Conservation (phyloP, 2,888 invertebrate species). For the Cataglyphis livida region DNA sequence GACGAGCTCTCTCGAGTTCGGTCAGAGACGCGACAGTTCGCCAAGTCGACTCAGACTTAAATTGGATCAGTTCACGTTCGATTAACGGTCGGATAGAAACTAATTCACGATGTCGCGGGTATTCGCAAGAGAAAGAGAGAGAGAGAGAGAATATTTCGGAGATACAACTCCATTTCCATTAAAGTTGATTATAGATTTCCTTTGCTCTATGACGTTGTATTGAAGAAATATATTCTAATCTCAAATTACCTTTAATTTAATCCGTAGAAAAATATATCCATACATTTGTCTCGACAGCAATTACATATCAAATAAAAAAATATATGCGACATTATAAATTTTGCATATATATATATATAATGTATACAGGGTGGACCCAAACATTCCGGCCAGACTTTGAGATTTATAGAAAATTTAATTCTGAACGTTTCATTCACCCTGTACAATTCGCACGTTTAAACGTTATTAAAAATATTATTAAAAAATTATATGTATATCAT, state of each 20-base stretch:
- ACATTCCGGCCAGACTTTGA: too few species aligned
- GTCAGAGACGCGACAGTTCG: slow-evolving; percentile 55
- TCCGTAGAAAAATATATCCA: background rate
- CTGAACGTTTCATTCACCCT: too few species aligned
- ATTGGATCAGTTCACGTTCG: slow-evolving; percentile 71
- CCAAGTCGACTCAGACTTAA: slow-evolving; percentile 65
- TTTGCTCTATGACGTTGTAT: background rate
- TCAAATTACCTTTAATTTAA: background rate
- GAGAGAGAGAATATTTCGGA: background rate
- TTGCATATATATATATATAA: background rate
- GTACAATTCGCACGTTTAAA: background rate
- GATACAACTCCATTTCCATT: slow-evolving; percentile 35
- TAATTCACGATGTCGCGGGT: slow-evolving; percentile 53
- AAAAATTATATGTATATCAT: background rate
- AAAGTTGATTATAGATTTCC: slow-evolving; percentile 1
- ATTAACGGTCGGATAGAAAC: slow-evolving; percentile 69
- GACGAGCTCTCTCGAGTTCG: slow-evolving; percentile 48
- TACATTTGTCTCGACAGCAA: background rate
- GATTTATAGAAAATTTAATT: too few species aligned
- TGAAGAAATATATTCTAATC: background rate
- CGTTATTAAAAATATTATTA: background rate
- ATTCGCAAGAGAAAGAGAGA: too few species aligned
- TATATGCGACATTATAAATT: background rate
- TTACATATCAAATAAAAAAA: slow-evolving; percentile 11
- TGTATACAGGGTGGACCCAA: too few species aligned